A percentile compares a stretch with the other conserved stretches of the same genome.
phyloP scores from a whole-genome alignment of 2,113 vertebrate species.

The Pimephales promelas region DNA sequence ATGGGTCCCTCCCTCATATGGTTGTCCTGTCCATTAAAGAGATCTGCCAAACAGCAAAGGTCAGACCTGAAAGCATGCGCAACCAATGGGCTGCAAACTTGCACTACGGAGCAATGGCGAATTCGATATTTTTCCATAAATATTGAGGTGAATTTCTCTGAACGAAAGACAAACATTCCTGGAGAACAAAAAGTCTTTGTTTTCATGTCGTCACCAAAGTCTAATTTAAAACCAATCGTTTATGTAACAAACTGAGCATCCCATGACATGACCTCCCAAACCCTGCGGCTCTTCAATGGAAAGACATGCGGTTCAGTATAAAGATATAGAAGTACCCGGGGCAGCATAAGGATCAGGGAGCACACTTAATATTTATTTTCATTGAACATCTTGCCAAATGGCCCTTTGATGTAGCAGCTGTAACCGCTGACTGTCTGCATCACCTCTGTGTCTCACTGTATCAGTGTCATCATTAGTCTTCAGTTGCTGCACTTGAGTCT shows the following conservation, averaged over 20 bases:
- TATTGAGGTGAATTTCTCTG: not conserved
- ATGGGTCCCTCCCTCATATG: not conserved
- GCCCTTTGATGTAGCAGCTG: constrained; percentile 31
- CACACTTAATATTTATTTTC: constrained; percentile 28
- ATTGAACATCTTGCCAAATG: constrained; percentile 7
- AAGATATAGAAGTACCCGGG: constrained; percentile 3
- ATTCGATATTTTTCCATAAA: not conserved
- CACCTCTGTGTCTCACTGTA: constrained; percentile 24
- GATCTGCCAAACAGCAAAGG: not conserved
- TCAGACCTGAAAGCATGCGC: not conserved
- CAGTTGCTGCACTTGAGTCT: not conserved
- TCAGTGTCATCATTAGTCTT: constrained; percentile 35
- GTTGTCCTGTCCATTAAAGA: not conserved
- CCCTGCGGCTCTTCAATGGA: not conserved
- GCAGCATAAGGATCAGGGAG: not conserved
- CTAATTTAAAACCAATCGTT: constrained; percentile 1
- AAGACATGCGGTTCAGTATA: constrained; percentile 31
- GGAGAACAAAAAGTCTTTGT: constrained; percentile 4
- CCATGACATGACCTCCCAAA: constrained; percentile 20
- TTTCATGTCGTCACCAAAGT: not conserved
- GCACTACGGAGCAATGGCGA: not conserved
- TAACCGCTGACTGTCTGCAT: not conserved
- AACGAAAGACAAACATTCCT: not conserved
- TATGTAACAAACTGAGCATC: not conserved
- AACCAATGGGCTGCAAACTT: not conserved